These are phyloP conservation scores for Agrenia bidenticulata DNA, from an alignment of 2,888 invertebrate species.

Conservation along the genomic window DNA sequence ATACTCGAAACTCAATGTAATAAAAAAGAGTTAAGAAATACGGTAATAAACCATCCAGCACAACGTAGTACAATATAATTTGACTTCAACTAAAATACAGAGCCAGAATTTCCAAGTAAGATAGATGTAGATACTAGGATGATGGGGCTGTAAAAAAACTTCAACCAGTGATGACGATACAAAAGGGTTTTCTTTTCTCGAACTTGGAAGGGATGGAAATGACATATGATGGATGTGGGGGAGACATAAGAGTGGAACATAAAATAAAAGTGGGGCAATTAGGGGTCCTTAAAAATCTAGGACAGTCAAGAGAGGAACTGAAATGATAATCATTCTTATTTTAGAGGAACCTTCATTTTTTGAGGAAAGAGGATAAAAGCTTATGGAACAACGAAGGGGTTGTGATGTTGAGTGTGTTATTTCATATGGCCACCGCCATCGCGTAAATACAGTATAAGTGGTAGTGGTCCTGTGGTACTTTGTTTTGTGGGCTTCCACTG, in stretches of 20 bases:
- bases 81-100: no score
- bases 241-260: constrained; percentile 18
- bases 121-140: neutral
- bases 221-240: constrained; percentile 22
- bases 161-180: neutral
- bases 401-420: no score
- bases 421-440: no score
- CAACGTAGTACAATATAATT: no score
- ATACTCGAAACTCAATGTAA: neutral
- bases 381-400: no score
- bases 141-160: neutral
- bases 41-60: neutral
- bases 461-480: no score
- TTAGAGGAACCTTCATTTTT: no score
- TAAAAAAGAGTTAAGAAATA: constrained; percentile 18
- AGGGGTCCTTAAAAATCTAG: constrained; percentile 35
- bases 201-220: neutral
- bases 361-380: no score
- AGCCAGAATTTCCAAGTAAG: no score
- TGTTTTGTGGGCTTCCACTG: no score
- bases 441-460: no score
- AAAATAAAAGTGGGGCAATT: constrained; percentile 38
- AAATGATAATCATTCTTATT: neutral
- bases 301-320: constrained; percentile 17
- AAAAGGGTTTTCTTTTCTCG: no score